Base-by-base conservation (phyloP, 2,113 vertebrate species). In the Psettodes erumei region DNA sequence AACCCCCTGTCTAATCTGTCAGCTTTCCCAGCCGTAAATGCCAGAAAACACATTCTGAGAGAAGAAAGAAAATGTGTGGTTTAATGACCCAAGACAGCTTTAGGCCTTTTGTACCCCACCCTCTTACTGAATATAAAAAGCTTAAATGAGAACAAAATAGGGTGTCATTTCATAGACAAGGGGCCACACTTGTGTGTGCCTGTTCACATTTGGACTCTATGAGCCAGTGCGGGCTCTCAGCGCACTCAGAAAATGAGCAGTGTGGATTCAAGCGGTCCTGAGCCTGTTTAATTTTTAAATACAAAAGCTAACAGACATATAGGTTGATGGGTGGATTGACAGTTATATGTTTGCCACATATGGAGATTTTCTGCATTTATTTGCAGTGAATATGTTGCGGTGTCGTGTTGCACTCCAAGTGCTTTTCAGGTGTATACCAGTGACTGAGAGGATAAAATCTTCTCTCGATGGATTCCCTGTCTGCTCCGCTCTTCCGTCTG, bases 11-110 rank as follows among this genome's bases (percentile, higher is more conserved):
- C 90, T 88, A 88, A 92, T 88, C 86, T 89, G 89, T 93, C 91
- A 93, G 88, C 68, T 86, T 77, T 77, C 64, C 51, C 71, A 58
- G 77, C 79, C 79, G 70, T 73, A 83, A 85, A 78, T 85, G 87
- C 85, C 90, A 90, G 84, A 89, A 87, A 89, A 88, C 86, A 79
- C 90, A 86, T 79, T 89, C 72, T 79, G 80, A 82, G 55, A 81
- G 87, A 87, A 85, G 83, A 84, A 86, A 83, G 82, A 86, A 85
- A 87, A 88, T 77, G 77, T 88, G 89, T 70, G 80, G 78, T 83
- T 90, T 91, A 93, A 92, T 91, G 89, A 88, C 82, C 88, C 86
- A 50, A 79, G 87, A 89, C 89, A 86, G 90, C 89, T 90, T 87
- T 28, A 80, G 87, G 86, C 85, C 78, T 80, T 89, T 79, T 79